phyloP scores from a whole-genome alignment of 2,113 vertebrate genomes.

The Aplodontia rufa region DNA sequence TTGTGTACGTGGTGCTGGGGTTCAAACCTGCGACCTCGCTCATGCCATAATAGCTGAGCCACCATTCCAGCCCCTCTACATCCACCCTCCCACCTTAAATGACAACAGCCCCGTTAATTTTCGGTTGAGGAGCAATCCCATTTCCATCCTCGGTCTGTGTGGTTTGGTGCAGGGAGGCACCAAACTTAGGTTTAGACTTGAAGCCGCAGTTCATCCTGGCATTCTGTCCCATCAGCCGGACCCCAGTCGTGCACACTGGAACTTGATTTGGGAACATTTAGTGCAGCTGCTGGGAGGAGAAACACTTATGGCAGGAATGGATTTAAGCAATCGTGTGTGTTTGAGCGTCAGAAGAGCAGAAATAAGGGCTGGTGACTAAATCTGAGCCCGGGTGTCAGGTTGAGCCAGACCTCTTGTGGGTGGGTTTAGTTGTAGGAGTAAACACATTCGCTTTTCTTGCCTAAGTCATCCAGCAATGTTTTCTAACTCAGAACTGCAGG shows the following conservation, averaged over 20 bases:
- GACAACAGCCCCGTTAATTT: not conserved
- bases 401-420: not conserved
- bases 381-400: not conserved
- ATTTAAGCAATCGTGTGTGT: not conserved
- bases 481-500: not conserved
- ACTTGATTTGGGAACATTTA: no score
- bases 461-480: not conserved
- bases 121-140: not conserved
- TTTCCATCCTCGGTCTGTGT: not conserved
- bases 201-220: not conserved
- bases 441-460: not conserved
- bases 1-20: no score
- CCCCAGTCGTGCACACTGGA: fast-evolving
- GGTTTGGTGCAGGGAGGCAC: not conserved
- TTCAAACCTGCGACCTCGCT: no score
- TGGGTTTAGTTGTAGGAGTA: not conserved
- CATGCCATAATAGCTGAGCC: no score
- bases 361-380: not conserved
- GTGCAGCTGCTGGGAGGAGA: not conserved
- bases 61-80: no score
- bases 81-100: not conserved
- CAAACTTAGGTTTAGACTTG: not conserved
- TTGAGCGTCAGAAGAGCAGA: not conserved
- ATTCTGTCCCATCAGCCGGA: not conserved
- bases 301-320: fast-evolving